Base-by-base conservation (phyloP, 2,888 invertebrate species). In the Cyclophora albipunctata region DNA sequence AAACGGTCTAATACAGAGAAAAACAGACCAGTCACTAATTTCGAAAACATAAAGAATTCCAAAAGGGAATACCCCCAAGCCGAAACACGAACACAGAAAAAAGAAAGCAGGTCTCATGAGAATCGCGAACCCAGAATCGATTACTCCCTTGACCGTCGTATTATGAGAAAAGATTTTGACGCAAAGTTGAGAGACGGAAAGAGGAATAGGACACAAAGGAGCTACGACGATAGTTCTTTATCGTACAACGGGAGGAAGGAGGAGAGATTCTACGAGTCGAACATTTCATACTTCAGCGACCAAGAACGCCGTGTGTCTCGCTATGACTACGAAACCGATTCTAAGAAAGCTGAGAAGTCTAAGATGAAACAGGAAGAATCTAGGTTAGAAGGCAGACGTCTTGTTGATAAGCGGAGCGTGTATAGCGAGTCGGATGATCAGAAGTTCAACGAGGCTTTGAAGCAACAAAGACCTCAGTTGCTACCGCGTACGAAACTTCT, bases 401-500 rank as follows among this genome's bases (percentile, higher is more conserved):
- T 80, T 45, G 71, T 75, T 46, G 88, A 88, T 44, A 77, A 83
- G 46, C 71, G 85, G 52, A 81, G 75, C 58, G 87, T 87, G 45
- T 88, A 88, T 58, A 84, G 88, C 50, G 89, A 89, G 63, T 79
- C 91, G 59, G 78, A 91, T 75, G 84, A 90, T 73, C 91, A 89
- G 75, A 90, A 90, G 61, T 86, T 89, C 51, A 91, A 91, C 47
- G 83, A 82, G 61, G 88, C 85, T 34, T 74, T 83, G 51, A 89
- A 87, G 52, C 85, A 88, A 67, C 71, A 90, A 65, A 89, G 88
- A 64, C 89, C 90, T 40, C 91, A 90, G 66, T 83, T 93, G 50
- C 80, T 94, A 45, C 94, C 94, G 0, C 89, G 94, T 51, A 94
- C 94, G 2, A 94, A 94, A 71, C 78, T 93, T 45, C 78, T 92